phyloP scores from a whole-genome alignment of 2,888 invertebrate species.

The Harpalus rubripes region DNA sequence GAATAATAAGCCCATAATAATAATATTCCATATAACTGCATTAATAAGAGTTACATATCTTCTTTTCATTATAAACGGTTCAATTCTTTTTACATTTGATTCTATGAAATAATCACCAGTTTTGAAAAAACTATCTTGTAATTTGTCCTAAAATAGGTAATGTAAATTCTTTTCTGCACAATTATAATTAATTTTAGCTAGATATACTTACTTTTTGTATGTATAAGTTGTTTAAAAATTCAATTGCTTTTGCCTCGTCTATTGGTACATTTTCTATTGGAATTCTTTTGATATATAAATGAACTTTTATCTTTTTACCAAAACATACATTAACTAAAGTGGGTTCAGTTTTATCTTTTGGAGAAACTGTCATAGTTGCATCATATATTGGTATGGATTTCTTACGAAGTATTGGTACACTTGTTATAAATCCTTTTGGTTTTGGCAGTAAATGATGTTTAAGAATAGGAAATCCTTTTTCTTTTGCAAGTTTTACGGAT shows the following conservation, averaged over 20 bases:
- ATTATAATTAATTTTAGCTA: background rate
- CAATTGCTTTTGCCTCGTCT: constrained; percentile 85
- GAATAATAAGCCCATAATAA: constrained; percentile 84
- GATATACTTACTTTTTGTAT: constrained; percentile 84
- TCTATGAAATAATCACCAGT: constrained; percentile 89
- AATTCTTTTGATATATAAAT: constrained; percentile 89
- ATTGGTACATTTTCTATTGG: constrained; percentile 89
- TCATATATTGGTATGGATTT: constrained; percentile 92
- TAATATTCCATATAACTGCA: constrained; percentile 84
- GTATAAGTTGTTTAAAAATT: constrained; percentile 91
- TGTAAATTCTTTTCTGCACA: constrained; percentile 21
- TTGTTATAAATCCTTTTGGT: constrained; percentile 95
- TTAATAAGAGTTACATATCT: constrained; percentile 86
- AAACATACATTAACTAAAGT: constrained; percentile 87
- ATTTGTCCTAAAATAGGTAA: constrained; percentile 80
- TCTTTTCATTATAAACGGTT: constrained; percentile 80
- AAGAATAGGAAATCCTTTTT: constrained; percentile 90
- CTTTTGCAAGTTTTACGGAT: constrained; percentile 91
- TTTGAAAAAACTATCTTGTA: constrained; percentile 85
- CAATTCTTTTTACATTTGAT: constrained; percentile 84
- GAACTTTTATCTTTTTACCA: constrained; percentile 86
- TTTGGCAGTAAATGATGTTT: constrained; percentile 96
- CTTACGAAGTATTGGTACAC: constrained; percentile 88
- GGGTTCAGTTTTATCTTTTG: constrained; percentile 83
- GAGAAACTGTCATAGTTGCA: constrained; percentile 86